Percentiles rank a stretch among this genome's conserved stretches.
These are phyloP conservation scores for Amphiprion clarkii DNA, from an alignment of 2,797 vertebrate species.

Conservation along the genomic window DNA sequence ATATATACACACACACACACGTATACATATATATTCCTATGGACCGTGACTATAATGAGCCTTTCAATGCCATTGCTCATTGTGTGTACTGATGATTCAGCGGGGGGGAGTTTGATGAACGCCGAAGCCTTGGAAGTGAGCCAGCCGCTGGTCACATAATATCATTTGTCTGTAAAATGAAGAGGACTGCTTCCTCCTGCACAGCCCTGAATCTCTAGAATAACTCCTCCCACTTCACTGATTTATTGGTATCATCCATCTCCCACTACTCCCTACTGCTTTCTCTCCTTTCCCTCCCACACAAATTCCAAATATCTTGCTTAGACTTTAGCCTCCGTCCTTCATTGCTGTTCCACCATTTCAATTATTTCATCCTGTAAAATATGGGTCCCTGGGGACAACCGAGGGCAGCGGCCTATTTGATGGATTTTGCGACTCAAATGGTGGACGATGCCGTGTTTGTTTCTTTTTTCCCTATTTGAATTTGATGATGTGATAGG, in stretches of 20 bases:
- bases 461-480: neutral
- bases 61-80: neutral
- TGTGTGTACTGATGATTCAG: neutral
- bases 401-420: neutral
- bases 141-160: conserved; percentile 4
- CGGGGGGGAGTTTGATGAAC: neutral
- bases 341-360: neutral
- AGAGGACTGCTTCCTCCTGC: neutral
- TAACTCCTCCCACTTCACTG: neutral
- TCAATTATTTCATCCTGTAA: conserved; percentile 19
- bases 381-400: neutral
- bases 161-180: neutral
- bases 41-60: neutral
- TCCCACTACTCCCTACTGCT: conserved; percentile 9
- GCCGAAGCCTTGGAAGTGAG: neutral
- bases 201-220: neutral
- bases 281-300: conserved; percentile 1
- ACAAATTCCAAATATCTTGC: conserved; percentile 5
- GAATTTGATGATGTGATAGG: neutral
- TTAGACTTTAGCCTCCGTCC: neutral
- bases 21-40: neutral
- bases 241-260: conserved; percentile 26
- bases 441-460: neutral
- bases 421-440: conserved; percentile 6
- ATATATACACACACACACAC: too few species aligned